Percentiles rank a stretch among this genome's conserved stretches.
Evolutionary conservation across 2,113 vertebrate species (phyloP).

Genomic region (Archilochus colubris): DNA sequence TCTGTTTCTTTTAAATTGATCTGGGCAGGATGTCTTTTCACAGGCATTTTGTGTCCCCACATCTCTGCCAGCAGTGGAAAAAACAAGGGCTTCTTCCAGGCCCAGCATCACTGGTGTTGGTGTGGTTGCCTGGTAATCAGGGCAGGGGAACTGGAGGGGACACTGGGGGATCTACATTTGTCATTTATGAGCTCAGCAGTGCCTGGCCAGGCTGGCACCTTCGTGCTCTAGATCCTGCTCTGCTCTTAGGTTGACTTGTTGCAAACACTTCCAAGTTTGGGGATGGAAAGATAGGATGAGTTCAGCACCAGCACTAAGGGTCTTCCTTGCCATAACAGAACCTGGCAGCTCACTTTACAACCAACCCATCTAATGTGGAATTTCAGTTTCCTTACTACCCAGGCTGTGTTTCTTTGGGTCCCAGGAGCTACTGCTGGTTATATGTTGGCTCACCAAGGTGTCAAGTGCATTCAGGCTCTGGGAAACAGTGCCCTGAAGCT

Average conservation of each 20-base stretch:
- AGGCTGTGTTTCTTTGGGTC: neutral
- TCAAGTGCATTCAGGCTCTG: rapidly evolving
- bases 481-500: neutral
- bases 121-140: neutral
- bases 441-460: neutral
- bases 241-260: rapidly evolving
- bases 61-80: neutral
- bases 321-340: neutral
- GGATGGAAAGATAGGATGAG: neutral
- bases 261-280: rapidly evolving
- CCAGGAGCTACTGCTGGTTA: neutral
- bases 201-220: neutral
- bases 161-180: neutral
- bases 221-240: neutral
- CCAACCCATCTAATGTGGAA: neutral
- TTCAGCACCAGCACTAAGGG: neutral
- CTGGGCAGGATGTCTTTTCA: neutral
- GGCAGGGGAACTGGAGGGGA: neutral
- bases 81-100: neutral
- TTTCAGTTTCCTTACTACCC: neutral
- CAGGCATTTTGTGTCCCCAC: neutral
- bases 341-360: rapidly evolving
- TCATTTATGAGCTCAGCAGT: neutral
- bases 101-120: neutral
- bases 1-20: neutral